Evolutionary conservation across 2,797 vertebrate species (phyloP).

Genomic region (Rhyacichthys aspro): DNA sequence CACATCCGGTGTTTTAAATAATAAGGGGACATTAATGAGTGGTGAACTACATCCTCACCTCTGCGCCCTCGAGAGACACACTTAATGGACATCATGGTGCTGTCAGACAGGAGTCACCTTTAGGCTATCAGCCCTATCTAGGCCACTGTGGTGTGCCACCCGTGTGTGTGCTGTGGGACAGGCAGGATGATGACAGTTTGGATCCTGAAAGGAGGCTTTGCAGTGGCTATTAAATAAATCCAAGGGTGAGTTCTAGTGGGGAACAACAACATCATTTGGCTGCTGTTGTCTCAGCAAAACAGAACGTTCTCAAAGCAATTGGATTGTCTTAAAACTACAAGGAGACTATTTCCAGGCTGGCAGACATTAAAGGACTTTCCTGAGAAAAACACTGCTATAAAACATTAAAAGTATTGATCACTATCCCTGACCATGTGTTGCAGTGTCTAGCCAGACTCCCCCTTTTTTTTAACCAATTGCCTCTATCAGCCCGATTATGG

Average conservation of each 20-base stretch:
- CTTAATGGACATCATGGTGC: slow-evolving; percentile 13
- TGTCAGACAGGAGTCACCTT: slow-evolving; percentile 28
- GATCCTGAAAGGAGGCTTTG: slow-evolving; percentile 27
- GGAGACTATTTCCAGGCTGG: slow-evolving; percentile 18
- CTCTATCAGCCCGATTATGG: slow-evolving; percentile 8
- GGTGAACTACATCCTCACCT: slow-evolving; percentile 20
- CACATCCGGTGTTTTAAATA: slow-evolving; percentile 26
- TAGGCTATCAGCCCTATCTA: slow-evolving; percentile 28
- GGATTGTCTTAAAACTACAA: slow-evolving; percentile 13
- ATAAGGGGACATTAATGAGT: slow-evolving; percentile 17
- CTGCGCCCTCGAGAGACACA: neutral
- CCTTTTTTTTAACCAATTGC: too few relatives aligned
- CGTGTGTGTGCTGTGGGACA: slow-evolving; percentile 10
- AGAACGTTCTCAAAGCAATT: slow-evolving; percentile 14
- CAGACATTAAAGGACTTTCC: neutral
- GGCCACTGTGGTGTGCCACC: slow-evolving; percentile 23
- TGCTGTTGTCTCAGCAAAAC: slow-evolving; percentile 11
- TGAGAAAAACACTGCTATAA: neutral
- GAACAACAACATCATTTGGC: slow-evolving; percentile 19
- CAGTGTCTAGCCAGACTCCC: slow-evolving; percentile 2
- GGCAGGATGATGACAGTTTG: slow-evolving; percentile 20
- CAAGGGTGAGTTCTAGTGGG: slow-evolving; percentile 17
- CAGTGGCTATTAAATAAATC: slow-evolving; percentile 39
- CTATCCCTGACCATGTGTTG: slow-evolving; percentile 7
- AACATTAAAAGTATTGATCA: slow-evolving; percentile 5